phyloP scores from a whole-genome alignment of 2,113 vertebrate genomes.

The Diadophis punctatus region DNA sequence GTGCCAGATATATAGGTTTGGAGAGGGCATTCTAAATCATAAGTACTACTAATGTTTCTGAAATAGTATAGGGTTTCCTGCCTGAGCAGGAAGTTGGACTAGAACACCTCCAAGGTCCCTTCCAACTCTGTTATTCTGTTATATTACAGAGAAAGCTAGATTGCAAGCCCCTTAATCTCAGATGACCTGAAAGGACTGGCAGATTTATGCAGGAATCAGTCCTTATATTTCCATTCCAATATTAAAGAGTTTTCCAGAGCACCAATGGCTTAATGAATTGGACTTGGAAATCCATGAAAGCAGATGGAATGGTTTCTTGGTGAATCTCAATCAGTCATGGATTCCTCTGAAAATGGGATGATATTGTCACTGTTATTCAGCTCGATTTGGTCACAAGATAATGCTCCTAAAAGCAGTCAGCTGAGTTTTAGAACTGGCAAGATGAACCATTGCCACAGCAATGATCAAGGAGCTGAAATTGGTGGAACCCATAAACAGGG shows the following conservation, averaged over 20 bases:
- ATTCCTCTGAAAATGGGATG: not conserved
- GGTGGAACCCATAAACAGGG: slow-evolving; percentile 65
- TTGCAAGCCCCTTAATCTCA: not conserved
- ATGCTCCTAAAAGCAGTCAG: not conserved
- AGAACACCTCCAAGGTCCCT: not conserved
- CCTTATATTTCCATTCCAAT: not conserved
- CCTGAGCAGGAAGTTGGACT: not conserved
- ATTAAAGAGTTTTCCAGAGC: not conserved
- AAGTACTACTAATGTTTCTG: not conserved
- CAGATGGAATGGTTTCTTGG: not conserved
- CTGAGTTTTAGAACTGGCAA: not conserved
- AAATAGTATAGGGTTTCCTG: not conserved
- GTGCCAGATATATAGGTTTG: not conserved
- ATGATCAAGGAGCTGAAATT: slow-evolving; percentile 46
- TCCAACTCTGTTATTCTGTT: not conserved
- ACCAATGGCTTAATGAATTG: not conserved
- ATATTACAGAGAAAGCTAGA: not conserved
- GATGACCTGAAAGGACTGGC: not conserved
- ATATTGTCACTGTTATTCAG: not conserved
- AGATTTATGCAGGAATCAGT: not conserved
- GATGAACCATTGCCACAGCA: slow-evolving; percentile 40
- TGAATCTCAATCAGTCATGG: not conserved
- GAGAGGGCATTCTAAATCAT: not conserved
- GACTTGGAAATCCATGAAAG: not conserved
- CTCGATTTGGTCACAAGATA: not conserved